These are phyloP conservation scores for Phytoseiulus persimilis DNA, from an alignment of 2,888 invertebrate species.

Conservation along the genomic window DNA sequence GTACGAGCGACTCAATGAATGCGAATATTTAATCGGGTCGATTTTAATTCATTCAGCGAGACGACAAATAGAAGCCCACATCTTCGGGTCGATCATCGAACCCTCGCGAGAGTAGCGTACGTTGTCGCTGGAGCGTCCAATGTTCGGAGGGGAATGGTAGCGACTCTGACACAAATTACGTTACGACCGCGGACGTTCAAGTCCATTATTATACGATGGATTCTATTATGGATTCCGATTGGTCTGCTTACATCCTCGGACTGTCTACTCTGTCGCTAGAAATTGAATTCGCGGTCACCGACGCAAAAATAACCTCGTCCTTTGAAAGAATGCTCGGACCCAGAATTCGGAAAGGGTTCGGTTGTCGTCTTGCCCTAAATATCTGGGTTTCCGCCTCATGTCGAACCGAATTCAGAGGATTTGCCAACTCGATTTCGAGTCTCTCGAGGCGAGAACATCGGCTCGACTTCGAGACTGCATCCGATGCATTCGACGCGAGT, in stretches of 20 bases:
- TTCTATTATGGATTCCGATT: not conserved
- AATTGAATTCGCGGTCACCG: too few species aligned
- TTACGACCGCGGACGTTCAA: not conserved
- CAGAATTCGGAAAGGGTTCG: too few species aligned
- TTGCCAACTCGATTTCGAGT: too few species aligned
- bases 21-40: not conserved
- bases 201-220: not conserved
- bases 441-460: too few species aligned
- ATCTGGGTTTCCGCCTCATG: too few species aligned
- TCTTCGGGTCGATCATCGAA: not conserved
- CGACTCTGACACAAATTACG: not conserved
- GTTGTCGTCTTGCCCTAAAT: too few species aligned
- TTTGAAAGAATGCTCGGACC: too few species aligned
- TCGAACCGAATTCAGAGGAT: too few species aligned
- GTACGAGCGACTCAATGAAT: not conserved
- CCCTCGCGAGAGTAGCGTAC: not conserved
- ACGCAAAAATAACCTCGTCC: too few species aligned
- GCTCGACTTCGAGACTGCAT: too few species aligned
- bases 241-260: not conserved
- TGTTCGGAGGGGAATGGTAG: not conserved
- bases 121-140: not conserved
- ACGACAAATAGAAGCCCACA: not conserved
- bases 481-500: too few species aligned
- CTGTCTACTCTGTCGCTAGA: too few species aligned
- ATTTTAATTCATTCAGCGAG: not conserved